Base-by-base conservation (phyloP, 2,797 vertebrate species). In the Tolypeutes matacus region DNA sequence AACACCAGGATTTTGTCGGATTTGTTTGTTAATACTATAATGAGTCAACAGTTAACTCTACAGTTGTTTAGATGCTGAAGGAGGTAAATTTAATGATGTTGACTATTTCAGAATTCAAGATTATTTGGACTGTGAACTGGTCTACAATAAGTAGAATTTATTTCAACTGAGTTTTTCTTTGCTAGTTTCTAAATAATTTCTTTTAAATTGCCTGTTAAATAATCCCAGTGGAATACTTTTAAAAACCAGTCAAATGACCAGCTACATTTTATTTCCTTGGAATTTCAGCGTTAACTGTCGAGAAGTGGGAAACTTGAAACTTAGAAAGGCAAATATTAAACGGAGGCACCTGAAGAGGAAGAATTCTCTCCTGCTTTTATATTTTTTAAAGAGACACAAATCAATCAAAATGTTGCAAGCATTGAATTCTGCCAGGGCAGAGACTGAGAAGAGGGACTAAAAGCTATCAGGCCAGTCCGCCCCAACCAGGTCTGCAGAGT, bases 71-170 rank as follows among this genome's bases (percentile, higher is more conserved):
- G 34, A 18, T 93, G 82, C 36, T 86, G 49, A 94, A 97, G 89
- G 53, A 92, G 81, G 72, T 92, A 86, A 70, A 90, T 88, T 94
- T 96, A 95, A 89, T 94, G 86, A 97, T 81, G 94, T 15, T 42
- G 67, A 89, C 39, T 87, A 86, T 95, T 5, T 7, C 67, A 89
- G 69, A 17, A 6, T 92, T 86, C 39, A 86, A 86, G 29, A 96
- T 69, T 85, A 73, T 91, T 96, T 83, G 76, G 34, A 65, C 76
- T 72, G 11, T 39, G 15, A 13, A 77, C 36, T 51, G 11, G 15
- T 88, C 39, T 86, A 82, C 9, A 51, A 86, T 64, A 95, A 97
- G 67, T 96, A 76, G 6, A 92, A 82, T 90, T 91, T 95, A 15
- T 67, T 84, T 23, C 53, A 97, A 96, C 95, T 82, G 10, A 89